Evolutionary conservation across 2,888 invertebrate species (phyloP), one percentile per base, ranked within the genome.

Genomic region (Troglohyphantes excavatus): DNA sequence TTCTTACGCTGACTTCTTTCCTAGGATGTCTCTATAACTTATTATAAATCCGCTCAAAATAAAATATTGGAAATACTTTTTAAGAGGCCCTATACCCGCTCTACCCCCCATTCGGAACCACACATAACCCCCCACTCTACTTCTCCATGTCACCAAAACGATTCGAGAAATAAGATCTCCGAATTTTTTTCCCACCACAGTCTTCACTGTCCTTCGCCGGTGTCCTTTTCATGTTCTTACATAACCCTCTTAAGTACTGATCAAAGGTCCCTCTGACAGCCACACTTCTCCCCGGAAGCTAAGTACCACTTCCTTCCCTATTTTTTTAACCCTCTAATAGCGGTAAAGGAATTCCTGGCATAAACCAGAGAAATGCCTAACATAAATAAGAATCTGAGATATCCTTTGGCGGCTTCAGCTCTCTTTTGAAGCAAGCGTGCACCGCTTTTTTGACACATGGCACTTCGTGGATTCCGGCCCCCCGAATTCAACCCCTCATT

Each of bases 231-330:
- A 75, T 63, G 67, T 73, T 65, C 84, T 84, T 75, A 68, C 75
- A 46, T 53, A 84, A 84, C 53, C 43, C 59, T 68, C 43, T 43
- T 67, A 76, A 85, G 53, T 59, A 43, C 61, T 76, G 59, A 86
- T 86, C 86, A 86, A 78, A 79, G 86, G 63, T 72, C 43, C 61
- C 61, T 86, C 79, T 86, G 78, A 76, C 76, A 78, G 86, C 76
- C 86, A 86, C 86, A 86, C 79, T 43, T 86, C 63, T 86, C 61
- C 61, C 86, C 86, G 86, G 86, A 86, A 86, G 86, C 67, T 43
- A 61, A 33, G 43, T 67, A 63, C 76, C 76, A 67, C 68, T 85
- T 85, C 85, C 85, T 76, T 26, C 85, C 29, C 61, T 63, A 53
- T n/a, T 63, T 19, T 17, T 21, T 29, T 23, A 72, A 72, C 73